Conservation (phyloP, 2,888 invertebrate species). For the Lithodes maja region DNA sequence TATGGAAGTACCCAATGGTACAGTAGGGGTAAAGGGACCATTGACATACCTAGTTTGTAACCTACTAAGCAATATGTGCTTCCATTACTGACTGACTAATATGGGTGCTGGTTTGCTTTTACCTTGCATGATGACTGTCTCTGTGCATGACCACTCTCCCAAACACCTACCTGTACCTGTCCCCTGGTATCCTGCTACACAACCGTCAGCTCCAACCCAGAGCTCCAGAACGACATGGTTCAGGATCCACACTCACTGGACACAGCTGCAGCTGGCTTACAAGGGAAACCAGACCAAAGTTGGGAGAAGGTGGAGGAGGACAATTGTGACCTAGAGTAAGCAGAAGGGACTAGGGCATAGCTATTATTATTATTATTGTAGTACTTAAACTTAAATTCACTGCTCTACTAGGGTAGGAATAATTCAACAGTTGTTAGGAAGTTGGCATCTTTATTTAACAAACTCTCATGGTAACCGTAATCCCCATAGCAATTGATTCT, state of each 20-base stretch:
- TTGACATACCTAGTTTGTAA: neutral
- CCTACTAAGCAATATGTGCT: neutral
- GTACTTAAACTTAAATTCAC: too few relatives aligned
- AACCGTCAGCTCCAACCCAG: neutral
- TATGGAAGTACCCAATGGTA: neutral
- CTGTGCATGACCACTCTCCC: constrained; percentile 4
- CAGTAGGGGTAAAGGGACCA: neutral
- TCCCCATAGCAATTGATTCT: too few relatives aligned
- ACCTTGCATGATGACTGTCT: neutral
- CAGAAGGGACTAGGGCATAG: neutral
- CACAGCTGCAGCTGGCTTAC: neutral
- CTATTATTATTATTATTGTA: neutral
- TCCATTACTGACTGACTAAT: neutral
- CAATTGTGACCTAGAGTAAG: neutral
- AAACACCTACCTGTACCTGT: neutral
- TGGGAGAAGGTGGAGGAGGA: neutral
- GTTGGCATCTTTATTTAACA: too few relatives aligned
- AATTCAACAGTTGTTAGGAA: too few relatives aligned
- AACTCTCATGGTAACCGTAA: too few relatives aligned
- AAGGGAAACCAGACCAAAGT: neutral
- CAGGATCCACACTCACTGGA: neutral
- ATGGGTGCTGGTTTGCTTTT: neutral
- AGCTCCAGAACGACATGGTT: neutral
- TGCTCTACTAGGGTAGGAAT: too few relatives aligned
- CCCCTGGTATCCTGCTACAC: neutral